These are phyloP conservation scores for Diachasmimorpha longicaudata DNA, from an alignment of 1,140 invertebrate genomes.

Conservation along the genomic window DNA sequence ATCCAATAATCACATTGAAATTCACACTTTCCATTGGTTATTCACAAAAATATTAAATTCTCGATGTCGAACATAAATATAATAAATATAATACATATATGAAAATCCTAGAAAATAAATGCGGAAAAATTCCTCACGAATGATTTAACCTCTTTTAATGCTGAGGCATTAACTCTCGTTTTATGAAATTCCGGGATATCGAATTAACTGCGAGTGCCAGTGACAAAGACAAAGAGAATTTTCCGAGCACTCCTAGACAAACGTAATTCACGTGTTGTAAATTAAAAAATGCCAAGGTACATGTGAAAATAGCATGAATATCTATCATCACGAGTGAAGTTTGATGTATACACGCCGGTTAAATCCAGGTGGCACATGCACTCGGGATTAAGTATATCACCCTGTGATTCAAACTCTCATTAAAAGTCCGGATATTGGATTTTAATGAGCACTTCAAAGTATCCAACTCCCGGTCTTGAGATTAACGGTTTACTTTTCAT, in stretches of 20 bases:
- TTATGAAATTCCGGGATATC: neutral
- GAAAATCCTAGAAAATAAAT: neutral
- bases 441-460: slow-evolving; percentile 31
- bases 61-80: no score
- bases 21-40: no score
- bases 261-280: neutral
- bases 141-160: neutral
- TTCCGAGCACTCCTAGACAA: neutral
- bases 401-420: slow-evolving; percentile 17
- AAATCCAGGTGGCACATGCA: neutral
- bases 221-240: neutral
- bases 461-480: slow-evolving; percentile 23
- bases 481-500: slow-evolving; percentile 33
- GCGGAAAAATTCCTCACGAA: neutral
- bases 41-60: no score
- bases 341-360: neutral
- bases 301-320: neutral
- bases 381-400: slow-evolving; percentile 1
- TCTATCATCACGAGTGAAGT: neutral
- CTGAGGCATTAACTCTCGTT: neutral
- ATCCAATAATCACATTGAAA: no score
- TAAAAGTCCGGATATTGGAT: slow-evolving; percentile 31
- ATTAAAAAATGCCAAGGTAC: neutral
- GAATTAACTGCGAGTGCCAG: neutral
- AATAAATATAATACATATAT: no score